phyloP scores from a whole-genome alignment of 2,888 invertebrate genomes.

The Strigamia maritima region DNA sequence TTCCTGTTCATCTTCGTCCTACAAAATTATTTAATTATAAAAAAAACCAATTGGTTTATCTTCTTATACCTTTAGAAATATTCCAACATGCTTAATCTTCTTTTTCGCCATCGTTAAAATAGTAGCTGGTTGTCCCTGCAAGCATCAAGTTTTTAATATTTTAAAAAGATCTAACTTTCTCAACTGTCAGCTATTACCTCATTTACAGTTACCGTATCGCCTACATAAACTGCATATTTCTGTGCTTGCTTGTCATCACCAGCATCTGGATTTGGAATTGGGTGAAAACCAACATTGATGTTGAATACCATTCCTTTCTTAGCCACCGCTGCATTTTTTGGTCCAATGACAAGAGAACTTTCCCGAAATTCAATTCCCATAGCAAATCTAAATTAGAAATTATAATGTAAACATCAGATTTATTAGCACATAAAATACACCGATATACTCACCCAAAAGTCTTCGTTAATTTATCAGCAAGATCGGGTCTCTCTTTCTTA shows the following conservation, averaged over 20 bases:
- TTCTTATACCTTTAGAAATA: conserved; percentile 69
- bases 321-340: conserved; percentile 74
- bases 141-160: conserved; percentile 6
- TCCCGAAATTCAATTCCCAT: conserved; percentile 99
- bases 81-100: conserved; percentile 90
- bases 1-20: conserved; percentile 62
- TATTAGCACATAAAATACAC: not conserved
- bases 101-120: conserved; percentile 89
- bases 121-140: conserved; percentile 69
- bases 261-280: conserved; percentile 75
- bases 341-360: conserved; percentile 83
- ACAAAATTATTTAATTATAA: conserved; percentile 61
- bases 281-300: conserved; percentile 85
- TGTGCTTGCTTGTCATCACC: conserved; percentile 74
- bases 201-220: conserved; percentile 94
- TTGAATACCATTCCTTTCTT: conserved; percentile 95
- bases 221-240: conserved; percentile 87
- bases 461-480: conserved; percentile 87
- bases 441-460: conserved; percentile 68
- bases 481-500: conserved; percentile 77
- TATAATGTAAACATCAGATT: not conserved
- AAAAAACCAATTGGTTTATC: not conserved
- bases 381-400: conserved; percentile 64
- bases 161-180: not conserved
- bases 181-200: conserved; percentile 60